phyloP scores from a whole-genome alignment of 1,140 invertebrate genomes.

The Helicoverpa armigera region DNA sequence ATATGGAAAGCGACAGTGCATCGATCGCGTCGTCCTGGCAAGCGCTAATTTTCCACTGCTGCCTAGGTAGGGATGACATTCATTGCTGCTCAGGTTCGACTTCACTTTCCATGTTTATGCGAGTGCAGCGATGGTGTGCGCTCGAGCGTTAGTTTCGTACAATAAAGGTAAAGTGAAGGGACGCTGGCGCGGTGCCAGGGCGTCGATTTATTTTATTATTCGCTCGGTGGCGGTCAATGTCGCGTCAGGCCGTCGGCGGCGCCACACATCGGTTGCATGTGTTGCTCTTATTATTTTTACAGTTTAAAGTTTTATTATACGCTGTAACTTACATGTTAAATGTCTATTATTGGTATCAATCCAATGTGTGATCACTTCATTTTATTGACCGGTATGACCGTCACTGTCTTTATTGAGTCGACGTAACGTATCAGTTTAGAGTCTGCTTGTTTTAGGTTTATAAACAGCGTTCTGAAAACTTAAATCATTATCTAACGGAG shows the following conservation, averaged over 20 bases:
- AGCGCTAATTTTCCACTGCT: conserved; percentile 17
- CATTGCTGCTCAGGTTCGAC: conserved; percentile 54
- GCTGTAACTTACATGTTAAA: conserved; percentile 19
- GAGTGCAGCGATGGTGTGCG: conserved; percentile 58
- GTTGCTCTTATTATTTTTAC: conserved; percentile 70
- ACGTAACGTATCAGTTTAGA: background rate
- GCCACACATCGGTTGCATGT: conserved; percentile 74
- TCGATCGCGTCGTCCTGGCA: conserved; percentile 51
- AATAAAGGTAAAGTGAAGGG: conserved; percentile 78
- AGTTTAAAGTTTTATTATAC: conserved; percentile 56
- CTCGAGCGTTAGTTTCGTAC: conserved; percentile 54
- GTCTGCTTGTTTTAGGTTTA: conserved; percentile 4
- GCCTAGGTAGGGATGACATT: conserved; percentile 22
- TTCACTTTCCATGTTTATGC: conserved; percentile 56
- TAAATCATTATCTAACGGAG: conserved; percentile 35
- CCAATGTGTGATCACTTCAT: background rate
- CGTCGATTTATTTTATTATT: conserved; percentile 83
- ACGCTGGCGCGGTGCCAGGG: conserved; percentile 77
- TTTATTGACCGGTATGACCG: background rate
- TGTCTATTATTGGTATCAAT: conserved; percentile 26
- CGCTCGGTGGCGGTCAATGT: conserved; percentile 82
- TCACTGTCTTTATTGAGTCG: background rate
- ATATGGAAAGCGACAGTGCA: conserved; percentile 60
- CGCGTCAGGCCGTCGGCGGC: conserved; percentile 70
- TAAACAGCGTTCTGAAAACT: conserved; percentile 8